A percentile compares a stretch with the other conserved stretches of the same genome.
Conservation (phyloP, 1,140 invertebrate genomes). For the Phocides pigmalion region DNA sequence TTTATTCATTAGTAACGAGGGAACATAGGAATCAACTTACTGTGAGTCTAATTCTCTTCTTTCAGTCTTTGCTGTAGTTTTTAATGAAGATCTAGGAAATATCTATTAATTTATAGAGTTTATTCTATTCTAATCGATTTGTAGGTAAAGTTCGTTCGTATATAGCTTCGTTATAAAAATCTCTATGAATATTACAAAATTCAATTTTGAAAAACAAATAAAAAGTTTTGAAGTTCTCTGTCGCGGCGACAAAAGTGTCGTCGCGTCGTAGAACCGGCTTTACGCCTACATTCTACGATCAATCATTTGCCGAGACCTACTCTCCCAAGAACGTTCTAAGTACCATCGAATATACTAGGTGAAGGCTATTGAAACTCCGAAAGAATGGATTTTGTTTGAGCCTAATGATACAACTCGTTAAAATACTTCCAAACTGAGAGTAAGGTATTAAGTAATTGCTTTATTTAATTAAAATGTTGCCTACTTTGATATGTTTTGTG, state of each 20-base stretch:
- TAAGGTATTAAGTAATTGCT: slow-evolving; percentile 21
- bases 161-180: too few species aligned
- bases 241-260: not conserved
- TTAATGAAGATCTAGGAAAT: too few species aligned
- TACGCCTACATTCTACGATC: slow-evolving; percentile 29
- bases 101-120: too few species aligned
- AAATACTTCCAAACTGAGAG: slow-evolving; percentile 30
- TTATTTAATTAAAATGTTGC: not conserved
- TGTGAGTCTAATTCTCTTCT: too few species aligned
- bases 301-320: slow-evolving; percentile 27
- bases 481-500: too few species aligned
- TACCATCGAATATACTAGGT: slow-evolving; percentile 36
- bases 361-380: slow-evolving; percentile 31
- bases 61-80: too few species aligned
- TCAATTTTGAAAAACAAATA: not conserved
- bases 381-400: slow-evolving; percentile 35
- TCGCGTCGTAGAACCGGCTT: slow-evolving; percentile 12
- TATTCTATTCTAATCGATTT: too few species aligned
- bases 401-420: slow-evolving; percentile 34
- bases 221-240: not conserved
- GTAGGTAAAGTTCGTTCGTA: too few species aligned
- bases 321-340: slow-evolving; percentile 24
- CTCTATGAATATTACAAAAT: not conserved
- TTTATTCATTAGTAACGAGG: too few species aligned
- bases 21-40: too few species aligned